Evolutionary conservation across 1,140 invertebrate genomes (phyloP).

Genomic region (Branchinecta lindahli): DNA sequence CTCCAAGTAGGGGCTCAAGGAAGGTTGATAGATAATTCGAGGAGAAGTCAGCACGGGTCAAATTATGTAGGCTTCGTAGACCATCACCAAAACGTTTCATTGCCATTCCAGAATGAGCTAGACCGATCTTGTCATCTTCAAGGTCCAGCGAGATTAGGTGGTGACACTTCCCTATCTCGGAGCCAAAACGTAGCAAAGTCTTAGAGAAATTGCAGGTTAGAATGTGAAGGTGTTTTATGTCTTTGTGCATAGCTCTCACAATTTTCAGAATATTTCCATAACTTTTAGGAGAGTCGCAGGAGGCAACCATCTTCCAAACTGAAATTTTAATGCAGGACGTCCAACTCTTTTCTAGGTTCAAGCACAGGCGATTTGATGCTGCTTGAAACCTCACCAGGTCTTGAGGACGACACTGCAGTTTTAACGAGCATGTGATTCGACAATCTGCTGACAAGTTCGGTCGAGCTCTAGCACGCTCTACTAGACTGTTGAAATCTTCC

Average conservation of each 20-base stretch:
- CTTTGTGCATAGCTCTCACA: not conserved
- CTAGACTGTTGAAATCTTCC: not conserved
- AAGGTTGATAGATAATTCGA: not conserved
- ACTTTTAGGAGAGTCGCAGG: not conserved
- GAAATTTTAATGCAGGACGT: not conserved
- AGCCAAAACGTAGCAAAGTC: not conserved
- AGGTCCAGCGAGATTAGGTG: not conserved
- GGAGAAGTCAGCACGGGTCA: not conserved
- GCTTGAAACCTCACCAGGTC: not conserved
- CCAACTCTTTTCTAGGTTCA: not conserved
- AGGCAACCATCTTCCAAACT: not conserved
- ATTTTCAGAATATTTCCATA: not conserved
- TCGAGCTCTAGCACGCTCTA: not conserved
- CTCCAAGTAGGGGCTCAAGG: not conserved
- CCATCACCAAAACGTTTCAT: not conserved
- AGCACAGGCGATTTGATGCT: not conserved
- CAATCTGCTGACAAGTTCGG: not conserved
- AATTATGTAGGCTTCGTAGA: not conserved
- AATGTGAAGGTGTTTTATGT: not conserved
- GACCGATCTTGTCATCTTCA: not conserved
- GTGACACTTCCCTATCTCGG: not conserved
- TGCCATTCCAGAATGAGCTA: not conserved
- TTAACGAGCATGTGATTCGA: not conserved
- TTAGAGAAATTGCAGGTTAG: not conserved
- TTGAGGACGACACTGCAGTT: not conserved